These are phyloP conservation scores for Peromyscus maniculatus DNA, from an alignment of 2,113 vertebrate species.

Conservation along the genomic window DNA sequence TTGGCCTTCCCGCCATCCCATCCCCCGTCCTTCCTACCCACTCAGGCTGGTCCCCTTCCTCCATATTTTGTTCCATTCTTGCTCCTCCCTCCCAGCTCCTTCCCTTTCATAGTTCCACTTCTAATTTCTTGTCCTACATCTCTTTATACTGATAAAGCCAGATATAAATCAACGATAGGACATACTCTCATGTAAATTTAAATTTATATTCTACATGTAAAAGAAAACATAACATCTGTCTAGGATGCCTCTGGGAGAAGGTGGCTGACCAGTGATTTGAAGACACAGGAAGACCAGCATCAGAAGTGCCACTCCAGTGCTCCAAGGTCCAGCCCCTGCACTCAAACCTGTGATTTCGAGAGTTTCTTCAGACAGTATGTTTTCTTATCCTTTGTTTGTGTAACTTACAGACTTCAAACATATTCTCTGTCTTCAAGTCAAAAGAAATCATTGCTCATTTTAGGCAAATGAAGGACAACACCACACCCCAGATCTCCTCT, in stretches of 20 bases:
- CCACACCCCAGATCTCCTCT: background rate
- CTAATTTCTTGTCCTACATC: background rate
- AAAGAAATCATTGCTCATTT: constrained; percentile 57
- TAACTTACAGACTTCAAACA: constrained; percentile 64
- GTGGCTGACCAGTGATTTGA: background rate
- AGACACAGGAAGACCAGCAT: background rate
- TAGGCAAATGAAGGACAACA: constrained; percentile 45
- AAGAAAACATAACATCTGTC: background rate
- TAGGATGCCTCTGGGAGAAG: constrained; percentile 9
- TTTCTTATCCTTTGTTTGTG: constrained; percentile 61
- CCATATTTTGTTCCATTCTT: background rate
- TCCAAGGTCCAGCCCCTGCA: background rate
- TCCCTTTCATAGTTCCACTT: background rate
- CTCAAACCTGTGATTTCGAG: background rate
- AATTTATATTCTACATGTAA: background rate
- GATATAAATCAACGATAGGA: background rate
- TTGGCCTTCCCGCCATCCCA: background rate
- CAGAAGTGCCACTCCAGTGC: background rate
- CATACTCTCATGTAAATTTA: background rate
- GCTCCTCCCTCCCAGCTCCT: background rate
- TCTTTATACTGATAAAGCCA: background rate
- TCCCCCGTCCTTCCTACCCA: background rate
- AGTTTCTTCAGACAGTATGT: constrained; percentile 1
- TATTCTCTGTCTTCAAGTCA: constrained; percentile 53
- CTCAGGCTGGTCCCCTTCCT: background rate